Percentiles rank a stretch among this genome's conserved stretches.
Evolutionary conservation across 2,888 invertebrate species (phyloP).

Genomic region (Palloptera scutellata): DNA sequence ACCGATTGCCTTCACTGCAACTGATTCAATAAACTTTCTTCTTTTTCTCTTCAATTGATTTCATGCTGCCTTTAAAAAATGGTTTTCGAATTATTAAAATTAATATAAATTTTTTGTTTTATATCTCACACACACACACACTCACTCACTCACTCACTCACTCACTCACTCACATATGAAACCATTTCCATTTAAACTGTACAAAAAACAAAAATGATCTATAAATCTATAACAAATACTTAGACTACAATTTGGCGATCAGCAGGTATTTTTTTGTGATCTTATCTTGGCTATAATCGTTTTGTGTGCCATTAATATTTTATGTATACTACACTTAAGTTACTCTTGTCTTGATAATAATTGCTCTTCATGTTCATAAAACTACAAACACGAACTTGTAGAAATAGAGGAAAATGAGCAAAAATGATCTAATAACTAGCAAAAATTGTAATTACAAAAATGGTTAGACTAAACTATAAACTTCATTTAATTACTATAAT

Average conservation of each 20-base stretch:
- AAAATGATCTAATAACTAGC: too few species aligned
- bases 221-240: slow-evolving; percentile 21
- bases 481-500: too few species aligned
- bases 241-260: slow-evolving; percentile 63
- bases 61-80: slow-evolving; percentile 36
- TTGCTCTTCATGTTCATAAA: slow-evolving; percentile 57
- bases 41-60: slow-evolving; percentile 21
- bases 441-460: too few species aligned
- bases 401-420: too few species aligned
- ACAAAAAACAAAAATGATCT: slow-evolving; percentile 18
- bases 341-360: slow-evolving; percentile 59
- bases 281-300: slow-evolving; percentile 63
- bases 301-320: slow-evolving; percentile 64
- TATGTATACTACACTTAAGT: slow-evolving; percentile 63
- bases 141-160: slow-evolving; percentile 13
- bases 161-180: neutral
- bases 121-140: slow-evolving; percentile 32
- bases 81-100: slow-evolving; percentile 10
- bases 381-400: slow-evolving; percentile 13
- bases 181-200: neutral
- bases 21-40: neutral
- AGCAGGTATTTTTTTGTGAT: slow-evolving; percentile 65
- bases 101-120: slow-evolving; percentile 17
- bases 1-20: too few species aligned
- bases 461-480: too few species aligned